phyloP scores from a whole-genome alignment of 2,797 vertebrate genomes.

The Malacoctenus gilli region DNA sequence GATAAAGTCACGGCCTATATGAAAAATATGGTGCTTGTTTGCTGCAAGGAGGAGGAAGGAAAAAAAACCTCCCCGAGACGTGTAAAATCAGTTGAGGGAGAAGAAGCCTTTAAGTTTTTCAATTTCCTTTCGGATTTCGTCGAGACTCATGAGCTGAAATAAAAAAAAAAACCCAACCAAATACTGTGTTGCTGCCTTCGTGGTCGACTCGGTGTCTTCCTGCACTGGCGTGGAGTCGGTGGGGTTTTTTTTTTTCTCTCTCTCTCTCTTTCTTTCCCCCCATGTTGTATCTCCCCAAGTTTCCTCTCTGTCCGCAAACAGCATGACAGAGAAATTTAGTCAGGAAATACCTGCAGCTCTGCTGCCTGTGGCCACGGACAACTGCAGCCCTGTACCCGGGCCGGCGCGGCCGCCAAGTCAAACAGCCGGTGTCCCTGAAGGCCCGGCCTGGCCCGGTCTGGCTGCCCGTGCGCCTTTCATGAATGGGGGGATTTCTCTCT shows the following conservation, averaged over 20 bases:
- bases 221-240: slow-evolving; percentile 27
- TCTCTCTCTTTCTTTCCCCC: slow-evolving; percentile 32
- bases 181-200: slow-evolving; percentile 16
- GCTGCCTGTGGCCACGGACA: slow-evolving; percentile 86
- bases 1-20: slow-evolving; percentile 39
- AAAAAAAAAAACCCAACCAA: slow-evolving; percentile 16
- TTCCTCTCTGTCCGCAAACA: slow-evolving; percentile 58
- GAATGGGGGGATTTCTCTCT: slow-evolving; percentile 87
- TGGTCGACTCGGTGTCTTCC: slow-evolving; percentile 39
- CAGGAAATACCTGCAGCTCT: slow-evolving; percentile 89
- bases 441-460: slow-evolving; percentile 88
- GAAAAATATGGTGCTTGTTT: slow-evolving; percentile 24
- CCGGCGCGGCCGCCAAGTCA: slow-evolving; percentile 87
- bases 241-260: no score
- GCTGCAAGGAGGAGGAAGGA: slow-evolving; percentile 15
- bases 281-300: slow-evolving; percentile 40
- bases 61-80: slow-evolving; percentile 30
- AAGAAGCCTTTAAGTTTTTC: slow-evolving; percentile 51
- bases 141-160: slow-evolving; percentile 23
- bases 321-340: slow-evolving; percentile 83
- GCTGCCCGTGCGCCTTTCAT: slow-evolving; percentile 76
- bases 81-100: slow-evolving; percentile 28
- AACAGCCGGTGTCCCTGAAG: slow-evolving; percentile 90
- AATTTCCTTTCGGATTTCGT: slow-evolving; percentile 59
- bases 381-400: slow-evolving; percentile 88